A percentile compares a stretch with the other conserved stretches of the same genome.
Evolutionary conservation across 2,797 vertebrate genomes (phyloP).

Genomic region (Phoeniculus purpureus): DNA sequence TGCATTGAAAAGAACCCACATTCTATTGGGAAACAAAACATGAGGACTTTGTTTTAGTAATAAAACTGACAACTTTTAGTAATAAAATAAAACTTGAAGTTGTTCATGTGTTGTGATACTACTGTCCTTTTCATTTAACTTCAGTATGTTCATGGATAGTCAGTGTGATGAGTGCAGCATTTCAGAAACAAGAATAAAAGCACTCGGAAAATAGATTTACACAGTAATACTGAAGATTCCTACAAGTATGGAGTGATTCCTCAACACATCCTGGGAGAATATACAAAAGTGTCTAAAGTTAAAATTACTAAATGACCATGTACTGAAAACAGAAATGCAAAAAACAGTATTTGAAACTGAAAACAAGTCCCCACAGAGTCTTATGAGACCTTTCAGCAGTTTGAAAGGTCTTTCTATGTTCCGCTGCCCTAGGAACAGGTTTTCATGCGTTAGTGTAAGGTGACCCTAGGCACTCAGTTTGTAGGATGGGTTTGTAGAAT

Average conservation of each 20-base stretch:
- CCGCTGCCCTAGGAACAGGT: not conserved
- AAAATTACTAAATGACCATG: not conserved
- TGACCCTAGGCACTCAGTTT: not conserved
- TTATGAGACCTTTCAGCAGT: not conserved
- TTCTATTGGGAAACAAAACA: slow-evolving; percentile 65
- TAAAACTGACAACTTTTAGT: slow-evolving; percentile 50
- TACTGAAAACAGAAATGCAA: not conserved
- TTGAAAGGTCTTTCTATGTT: not conserved
- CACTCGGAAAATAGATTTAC: not conserved
- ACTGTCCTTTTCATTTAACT: not conserved
- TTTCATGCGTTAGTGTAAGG: not conserved
- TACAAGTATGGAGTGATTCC: not conserved
- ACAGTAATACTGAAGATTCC: not conserved
- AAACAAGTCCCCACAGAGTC: not conserved
- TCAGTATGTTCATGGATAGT: not conserved
- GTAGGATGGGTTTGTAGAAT: not conserved
- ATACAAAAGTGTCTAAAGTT: not conserved
- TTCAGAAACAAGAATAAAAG: not conserved
- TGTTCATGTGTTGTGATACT: not conserved
- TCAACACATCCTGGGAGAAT: not conserved
- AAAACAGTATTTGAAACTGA: not conserved
- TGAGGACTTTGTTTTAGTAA: slow-evolving; percentile 57
- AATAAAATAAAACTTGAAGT: too few species aligned
- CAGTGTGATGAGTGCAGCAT: not conserved
- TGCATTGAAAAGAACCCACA: slow-evolving; percentile 68